Evolutionary conservation across 1,140 invertebrate genomes (phyloP), one percentile per base, ranked within the genome.

Genomic region (Sitodiplosis mosellana): DNA sequence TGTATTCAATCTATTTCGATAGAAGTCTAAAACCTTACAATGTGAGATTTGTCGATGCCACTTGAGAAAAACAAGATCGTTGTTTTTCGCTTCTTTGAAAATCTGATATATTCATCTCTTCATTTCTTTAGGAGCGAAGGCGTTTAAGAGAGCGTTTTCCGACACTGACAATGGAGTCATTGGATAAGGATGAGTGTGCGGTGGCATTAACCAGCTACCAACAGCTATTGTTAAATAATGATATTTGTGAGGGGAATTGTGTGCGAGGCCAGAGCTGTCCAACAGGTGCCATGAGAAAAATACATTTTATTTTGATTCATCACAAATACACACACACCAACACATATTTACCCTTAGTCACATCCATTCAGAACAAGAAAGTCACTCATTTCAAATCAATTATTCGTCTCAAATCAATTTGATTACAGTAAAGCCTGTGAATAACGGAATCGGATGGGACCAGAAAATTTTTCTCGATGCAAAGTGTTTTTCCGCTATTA

Each of bases 191-290:
- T 27, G 76, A 82, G 48, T 90, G 86, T 52, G 71, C 73, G 10
- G 60, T 77, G 3, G 81, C 87, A 59, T 69, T 92, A 19, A 76
- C 78, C 53, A 82, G 79, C 49, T 92, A 89, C 59, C 81, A 89
- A 57, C 79, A 80, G 45, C 71, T 87, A 55, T 68, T 87, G 6
- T 72, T 76, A 48, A 77, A 83, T 21, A 69, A 75, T 33, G 80
- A 84, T 54, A 82, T 88, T 51, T 90, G 86, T 65, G 84, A 88
- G 60, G 85, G 85, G 33, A 80, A 82, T 58, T 90, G 86, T 61
- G 71, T 79, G 6, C 76, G 86, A 69, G 83, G 83, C n/a, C 72
- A 84, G 54, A 75, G 78, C 38, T 88, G 85, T 70, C 85, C 85
- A 1, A 86, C 83, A 50, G 85, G 85, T 63, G 45, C 56, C 69